Evolutionary conservation across 2,888 invertebrate species (phyloP).

Genomic region (Nezara viridula): DNA sequence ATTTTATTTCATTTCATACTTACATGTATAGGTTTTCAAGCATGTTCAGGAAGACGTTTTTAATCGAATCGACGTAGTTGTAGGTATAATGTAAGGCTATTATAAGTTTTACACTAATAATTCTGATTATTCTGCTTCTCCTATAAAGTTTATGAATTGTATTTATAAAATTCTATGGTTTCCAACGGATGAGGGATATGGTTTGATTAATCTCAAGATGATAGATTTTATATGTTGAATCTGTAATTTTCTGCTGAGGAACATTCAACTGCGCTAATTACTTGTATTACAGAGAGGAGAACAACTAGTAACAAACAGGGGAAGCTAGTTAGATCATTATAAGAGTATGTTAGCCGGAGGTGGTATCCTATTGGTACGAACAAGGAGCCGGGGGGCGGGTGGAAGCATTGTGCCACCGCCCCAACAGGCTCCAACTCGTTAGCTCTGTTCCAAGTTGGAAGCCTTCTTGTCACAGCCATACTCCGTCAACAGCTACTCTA

Average conservation of each 20-base stretch:
- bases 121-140: too few relatives aligned
- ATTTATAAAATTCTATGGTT: too few relatives aligned
- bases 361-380: background rate
- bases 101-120: too few relatives aligned
- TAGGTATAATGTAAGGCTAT: too few relatives aligned
- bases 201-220: background rate
- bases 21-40: too few relatives aligned
- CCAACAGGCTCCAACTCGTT: conserved; percentile 21
- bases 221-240: background rate
- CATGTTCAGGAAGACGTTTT: too few relatives aligned
- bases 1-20: too few relatives aligned
- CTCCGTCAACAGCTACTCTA: conserved; percentile 38
- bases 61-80: too few relatives aligned
- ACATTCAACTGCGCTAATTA: background rate
- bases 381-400: background rate
- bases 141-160: too few relatives aligned
- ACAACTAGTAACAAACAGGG: background rate
- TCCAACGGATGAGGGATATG: too few relatives aligned
- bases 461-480: conserved; percentile 26
- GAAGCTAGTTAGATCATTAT: conserved; percentile 20
- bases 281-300: background rate
- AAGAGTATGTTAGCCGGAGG: background rate
- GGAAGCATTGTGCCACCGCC: background rate
- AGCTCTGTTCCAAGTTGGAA: background rate
- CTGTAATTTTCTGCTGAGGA: background rate